Evolutionary conservation across 2,797 vertebrate genomes (phyloP).

Genomic region (Pseudochirops cupreus): DNA sequence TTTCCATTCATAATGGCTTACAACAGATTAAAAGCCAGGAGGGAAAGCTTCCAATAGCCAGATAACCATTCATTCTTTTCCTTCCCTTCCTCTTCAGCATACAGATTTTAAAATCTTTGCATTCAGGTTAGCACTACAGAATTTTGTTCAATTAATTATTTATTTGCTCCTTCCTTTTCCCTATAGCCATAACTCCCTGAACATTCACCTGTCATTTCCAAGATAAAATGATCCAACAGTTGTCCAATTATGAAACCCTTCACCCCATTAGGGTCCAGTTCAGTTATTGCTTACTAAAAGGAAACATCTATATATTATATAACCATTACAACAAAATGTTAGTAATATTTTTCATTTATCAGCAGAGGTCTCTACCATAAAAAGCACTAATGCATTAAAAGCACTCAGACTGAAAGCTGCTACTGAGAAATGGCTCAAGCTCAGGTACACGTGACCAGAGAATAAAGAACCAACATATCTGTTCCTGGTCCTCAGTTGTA

Average conservation of each 20-base stretch:
- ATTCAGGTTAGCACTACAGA: neutral
- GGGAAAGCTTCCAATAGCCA: neutral
- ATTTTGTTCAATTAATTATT: neutral
- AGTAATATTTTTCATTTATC: neutral
- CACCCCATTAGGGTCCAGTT: neutral
- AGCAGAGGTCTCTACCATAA: neutral
- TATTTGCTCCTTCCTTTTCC: neutral
- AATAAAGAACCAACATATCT: neutral
- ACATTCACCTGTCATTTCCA: neutral
- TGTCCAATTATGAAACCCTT: neutral
- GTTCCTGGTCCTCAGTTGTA: neutral
- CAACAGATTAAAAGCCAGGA: neutral
- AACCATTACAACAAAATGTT: neutral
- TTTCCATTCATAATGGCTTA: neutral
- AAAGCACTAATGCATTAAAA: neutral
- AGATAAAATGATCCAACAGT: neutral
- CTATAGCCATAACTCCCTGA: neutral
- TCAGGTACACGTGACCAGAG: neutral
- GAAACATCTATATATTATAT: neutral
- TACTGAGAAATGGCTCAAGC: neutral
- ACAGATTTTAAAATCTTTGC: neutral
- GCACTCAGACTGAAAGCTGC: neutral
- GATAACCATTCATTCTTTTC: neutral
- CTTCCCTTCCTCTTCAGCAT: neutral
- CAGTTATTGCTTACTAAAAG: neutral